Conservation (phyloP, 2,888 invertebrate genomes). For the Plemyria rubiginata region DNA sequence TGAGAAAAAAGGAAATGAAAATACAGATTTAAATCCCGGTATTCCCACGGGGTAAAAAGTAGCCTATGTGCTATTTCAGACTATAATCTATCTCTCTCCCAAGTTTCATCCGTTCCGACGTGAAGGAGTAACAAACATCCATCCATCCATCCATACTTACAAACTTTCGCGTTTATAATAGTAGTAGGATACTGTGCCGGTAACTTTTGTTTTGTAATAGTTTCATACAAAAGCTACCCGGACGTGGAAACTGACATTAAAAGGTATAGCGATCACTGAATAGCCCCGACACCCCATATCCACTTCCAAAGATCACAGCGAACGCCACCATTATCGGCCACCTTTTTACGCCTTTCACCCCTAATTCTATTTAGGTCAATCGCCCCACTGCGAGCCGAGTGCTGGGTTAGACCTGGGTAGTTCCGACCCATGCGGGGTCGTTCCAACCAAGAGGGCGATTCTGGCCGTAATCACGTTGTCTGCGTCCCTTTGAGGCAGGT, state of each 20-base stretch:
- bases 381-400: conserved; percentile 14
- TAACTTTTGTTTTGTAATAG: no score
- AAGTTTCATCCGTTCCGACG: no score
- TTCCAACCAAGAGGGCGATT: conserved; percentile 6
- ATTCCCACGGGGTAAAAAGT: no score
- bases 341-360: conserved; percentile 21
- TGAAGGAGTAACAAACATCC: no score
- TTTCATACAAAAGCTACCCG: no score
- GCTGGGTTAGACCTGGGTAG: conserved; percentile 2
- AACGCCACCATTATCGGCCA: conserved; percentile 19
- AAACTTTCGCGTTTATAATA: no score
- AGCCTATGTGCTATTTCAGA: no score
- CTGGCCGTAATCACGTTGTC: conserved; percentile 9
- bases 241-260: background rate
- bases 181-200: no score
- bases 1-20: no score
- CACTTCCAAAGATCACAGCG: conserved; percentile 13
- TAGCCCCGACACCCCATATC: conserved; percentile 4
- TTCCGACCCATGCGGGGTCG: background rate
- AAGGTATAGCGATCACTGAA: background rate
- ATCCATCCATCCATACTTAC: no score
- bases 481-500: conserved; percentile 9
- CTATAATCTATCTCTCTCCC: no score
- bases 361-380: conserved; percentile 35
- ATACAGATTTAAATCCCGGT: no score